Evolutionary conservation across 2,888 invertebrate species (phyloP).

Genomic region (Ametastegia equiseti): DNA sequence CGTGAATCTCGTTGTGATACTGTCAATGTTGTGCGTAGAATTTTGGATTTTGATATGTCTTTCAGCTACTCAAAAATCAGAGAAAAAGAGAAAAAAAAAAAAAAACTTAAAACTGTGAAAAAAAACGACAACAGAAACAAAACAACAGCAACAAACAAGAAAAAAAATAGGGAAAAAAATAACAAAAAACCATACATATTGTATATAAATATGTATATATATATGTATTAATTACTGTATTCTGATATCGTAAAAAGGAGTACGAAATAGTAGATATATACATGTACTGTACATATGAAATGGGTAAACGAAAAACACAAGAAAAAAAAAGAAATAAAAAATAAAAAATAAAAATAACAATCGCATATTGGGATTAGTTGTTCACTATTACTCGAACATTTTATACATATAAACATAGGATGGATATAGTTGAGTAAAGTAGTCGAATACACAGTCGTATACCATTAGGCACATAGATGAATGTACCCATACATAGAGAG

Average conservation of each 20-base stretch:
- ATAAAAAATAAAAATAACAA: background rate
- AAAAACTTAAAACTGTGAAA: background rate
- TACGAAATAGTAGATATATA: background rate
- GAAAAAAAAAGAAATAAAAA: background rate
- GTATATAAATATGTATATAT: constrained; percentile 42
- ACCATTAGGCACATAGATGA: too few relatives aligned
- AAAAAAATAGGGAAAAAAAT: background rate
- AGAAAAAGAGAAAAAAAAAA: constrained; percentile 51
- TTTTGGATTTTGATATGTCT: constrained; percentile 52
- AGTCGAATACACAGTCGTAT: too few relatives aligned
- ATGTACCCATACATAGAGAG: too few relatives aligned
- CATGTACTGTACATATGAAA: background rate
- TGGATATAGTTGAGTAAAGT: too few relatives aligned
- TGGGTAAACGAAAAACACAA: background rate
- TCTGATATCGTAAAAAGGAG: too few relatives aligned
- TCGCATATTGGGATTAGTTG: background rate
- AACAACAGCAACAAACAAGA: background rate
- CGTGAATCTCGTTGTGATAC: constrained; percentile 1
- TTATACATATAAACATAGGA: too few relatives aligned
- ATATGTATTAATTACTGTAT: constrained; percentile 27
- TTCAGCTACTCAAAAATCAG: constrained; percentile 39
- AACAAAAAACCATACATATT: background rate
- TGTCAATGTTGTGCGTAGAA: constrained; percentile 55
- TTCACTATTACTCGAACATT: too few relatives aligned
- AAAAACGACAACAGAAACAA: background rate